Evolutionary conservation across 2,888 invertebrate genomes (phyloP).

Genomic region (Corythucha ciliata): DNA sequence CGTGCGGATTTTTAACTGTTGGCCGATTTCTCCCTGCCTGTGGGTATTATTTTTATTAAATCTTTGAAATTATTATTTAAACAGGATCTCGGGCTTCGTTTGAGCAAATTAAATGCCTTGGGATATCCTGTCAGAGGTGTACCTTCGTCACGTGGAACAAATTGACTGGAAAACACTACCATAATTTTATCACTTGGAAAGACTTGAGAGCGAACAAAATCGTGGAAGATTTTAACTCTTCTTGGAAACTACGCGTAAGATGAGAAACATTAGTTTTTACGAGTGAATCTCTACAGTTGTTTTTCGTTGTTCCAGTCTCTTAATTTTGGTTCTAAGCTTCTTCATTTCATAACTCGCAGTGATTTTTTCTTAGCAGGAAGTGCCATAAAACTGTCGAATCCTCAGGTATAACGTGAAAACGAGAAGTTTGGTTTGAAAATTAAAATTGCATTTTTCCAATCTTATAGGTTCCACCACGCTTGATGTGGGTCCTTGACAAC

Average conservation of each 20-base stretch:
- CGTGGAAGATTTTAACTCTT: slow-evolving; percentile 68
- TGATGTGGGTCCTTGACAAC: slow-evolving; percentile 70
- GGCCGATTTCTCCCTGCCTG: neutral
- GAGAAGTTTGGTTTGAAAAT: slow-evolving; percentile 5
- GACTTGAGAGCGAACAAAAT: slow-evolving; percentile 66
- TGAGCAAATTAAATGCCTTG: slow-evolving; percentile 63
- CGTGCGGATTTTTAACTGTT: too few relatives aligned
- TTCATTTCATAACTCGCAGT: slow-evolving; percentile 68
- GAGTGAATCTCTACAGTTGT: slow-evolving; percentile 7
- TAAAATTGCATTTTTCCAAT: too few relatives aligned
- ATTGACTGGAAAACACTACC: slow-evolving; percentile 62
- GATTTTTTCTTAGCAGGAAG: slow-evolving; percentile 76
- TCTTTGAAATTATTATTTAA: neutral
- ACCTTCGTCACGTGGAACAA: slow-evolving; percentile 80
- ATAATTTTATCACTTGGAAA: slow-evolving; percentile 85
- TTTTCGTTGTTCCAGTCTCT: slow-evolving; percentile 41
- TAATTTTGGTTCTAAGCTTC: slow-evolving; percentile 54
- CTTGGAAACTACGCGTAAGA: slow-evolving; percentile 58
- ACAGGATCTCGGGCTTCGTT: slow-evolving; percentile 45
- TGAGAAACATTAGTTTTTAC: neutral
- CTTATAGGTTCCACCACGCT: too few relatives aligned
- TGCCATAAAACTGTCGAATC: slow-evolving; percentile 72
- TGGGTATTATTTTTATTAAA: neutral
- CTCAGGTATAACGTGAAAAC: too few relatives aligned
- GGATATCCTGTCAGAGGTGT: slow-evolving; percentile 71